phyloP scores from a whole-genome alignment of 1,140 invertebrate species.

The Drosophila sechellia region DNA sequence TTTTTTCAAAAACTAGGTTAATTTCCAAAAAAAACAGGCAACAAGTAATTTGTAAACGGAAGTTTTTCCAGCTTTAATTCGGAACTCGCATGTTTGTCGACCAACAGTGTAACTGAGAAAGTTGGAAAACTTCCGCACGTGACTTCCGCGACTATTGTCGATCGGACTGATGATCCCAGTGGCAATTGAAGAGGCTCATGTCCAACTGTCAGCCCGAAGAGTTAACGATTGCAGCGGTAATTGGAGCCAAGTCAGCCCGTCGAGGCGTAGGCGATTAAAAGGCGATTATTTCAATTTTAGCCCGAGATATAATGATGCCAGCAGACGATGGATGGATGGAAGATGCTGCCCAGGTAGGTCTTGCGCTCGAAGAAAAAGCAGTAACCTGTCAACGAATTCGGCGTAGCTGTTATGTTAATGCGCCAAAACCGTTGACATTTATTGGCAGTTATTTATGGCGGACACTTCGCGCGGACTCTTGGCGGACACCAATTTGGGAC shows the following conservation, averaged over 20 bases:
- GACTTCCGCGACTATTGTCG: constrained; percentile 61
- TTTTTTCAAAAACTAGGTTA: constrained; percentile 55
- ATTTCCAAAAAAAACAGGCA: constrained; percentile 54
- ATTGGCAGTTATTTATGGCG: constrained; percentile 80
- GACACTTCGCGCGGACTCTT: constrained; percentile 34
- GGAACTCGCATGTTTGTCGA: constrained; percentile 64
- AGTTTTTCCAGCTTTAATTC: constrained; percentile 55
- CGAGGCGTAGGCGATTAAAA: constrained; percentile 79
- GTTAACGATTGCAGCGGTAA: constrained; percentile 60
- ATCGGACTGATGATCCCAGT: constrained; percentile 31
- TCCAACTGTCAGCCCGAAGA: constrained; percentile 40
- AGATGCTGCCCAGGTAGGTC: constrained; percentile 10
- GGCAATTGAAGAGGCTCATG: constrained; percentile 27
- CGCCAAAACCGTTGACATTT: constrained; percentile 77
- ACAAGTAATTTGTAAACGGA: constrained; percentile 66
- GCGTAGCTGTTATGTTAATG: constrained; percentile 79
- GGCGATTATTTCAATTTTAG: constrained; percentile 76
- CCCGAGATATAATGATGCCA: constrained; percentile 48
- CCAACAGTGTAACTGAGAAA: constrained; percentile 47
- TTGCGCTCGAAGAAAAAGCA: constrained; percentile 9
- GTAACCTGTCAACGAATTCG: constrained; percentile 71
- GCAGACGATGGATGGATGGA: constrained; percentile 28
- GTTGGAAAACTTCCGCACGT: constrained; percentile 73
- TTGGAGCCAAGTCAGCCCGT: constrained; percentile 55
- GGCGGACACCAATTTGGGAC: constrained; percentile 62